phyloP scores from a whole-genome alignment of 2,797 vertebrate species.

The Lycodopsis pacificus region DNA sequence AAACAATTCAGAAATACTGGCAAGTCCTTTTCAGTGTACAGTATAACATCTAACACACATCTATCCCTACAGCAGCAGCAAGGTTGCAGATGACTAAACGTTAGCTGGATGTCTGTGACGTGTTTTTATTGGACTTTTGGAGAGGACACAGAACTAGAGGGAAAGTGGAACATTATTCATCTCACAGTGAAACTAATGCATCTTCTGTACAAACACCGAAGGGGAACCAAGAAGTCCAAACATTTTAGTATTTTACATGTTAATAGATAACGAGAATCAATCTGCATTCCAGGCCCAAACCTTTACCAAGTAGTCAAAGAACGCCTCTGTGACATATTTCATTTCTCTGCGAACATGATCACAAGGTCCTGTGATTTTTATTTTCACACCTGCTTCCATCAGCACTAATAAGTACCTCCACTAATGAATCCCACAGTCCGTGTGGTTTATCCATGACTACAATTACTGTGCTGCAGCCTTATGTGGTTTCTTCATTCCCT shows the following conservation, averaged over 20 bases:
- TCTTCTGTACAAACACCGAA: background rate
- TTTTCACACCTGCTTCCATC: background rate
- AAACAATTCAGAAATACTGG: background rate
- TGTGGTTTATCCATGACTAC: slow-evolving; percentile 6
- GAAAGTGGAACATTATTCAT: background rate
- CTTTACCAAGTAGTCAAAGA: background rate
- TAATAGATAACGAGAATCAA: background rate
- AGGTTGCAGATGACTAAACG: too few relatives aligned
- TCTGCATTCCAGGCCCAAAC: background rate
- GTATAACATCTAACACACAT: too few relatives aligned
- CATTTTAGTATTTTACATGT: background rate
- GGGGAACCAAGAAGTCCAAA: background rate
- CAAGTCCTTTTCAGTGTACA: too few relatives aligned
- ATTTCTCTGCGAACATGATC: background rate
- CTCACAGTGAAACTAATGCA: background rate
- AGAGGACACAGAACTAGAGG: background rate
- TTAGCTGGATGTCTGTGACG: background rate
- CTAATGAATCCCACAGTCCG: background rate
- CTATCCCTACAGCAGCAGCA: too few relatives aligned
- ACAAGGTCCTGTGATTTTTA: background rate
- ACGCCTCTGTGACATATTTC: background rate
- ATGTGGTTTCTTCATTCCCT: slow-evolving; percentile 26
- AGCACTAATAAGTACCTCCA: background rate
- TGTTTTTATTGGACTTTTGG: background rate
- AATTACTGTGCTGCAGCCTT: slow-evolving; percentile 21